Evolutionary conservation across 2,888 invertebrate species (phyloP), one percentile per base, ranked within the genome.

Genomic region (Leptarthrus brevirostris): DNA sequence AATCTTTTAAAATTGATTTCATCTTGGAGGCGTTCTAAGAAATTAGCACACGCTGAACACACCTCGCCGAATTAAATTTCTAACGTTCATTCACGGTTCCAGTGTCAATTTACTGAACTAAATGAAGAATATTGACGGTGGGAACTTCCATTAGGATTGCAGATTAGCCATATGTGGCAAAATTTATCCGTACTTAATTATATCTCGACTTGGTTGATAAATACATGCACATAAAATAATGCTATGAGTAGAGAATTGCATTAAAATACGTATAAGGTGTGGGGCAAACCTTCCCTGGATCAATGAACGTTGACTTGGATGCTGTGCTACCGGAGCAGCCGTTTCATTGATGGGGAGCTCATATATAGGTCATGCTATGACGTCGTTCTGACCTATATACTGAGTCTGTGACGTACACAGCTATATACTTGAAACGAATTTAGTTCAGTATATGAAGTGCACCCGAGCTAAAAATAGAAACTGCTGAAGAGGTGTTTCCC

Each of bases 311-410:
- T 52, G 52, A 26, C 49, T 52, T 49, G 49, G 30, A 52, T 52
- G 69, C 69, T 69, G 52, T 18, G 52, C 40, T 40, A n/a, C 8
- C n/a, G 52, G 34, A 69, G 52, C 64, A 40, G 47, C 44, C 64
- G 69, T 69, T 69, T 69, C 69, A 69, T 69, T 69, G 69, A 69
- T 64, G 69, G 52, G 69, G 36, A 66, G 47, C 40, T 52, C 18
- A 12, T 30, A 69, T 69, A 56, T 56, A 54, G 76, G 76, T 76
- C 75, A 75, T 49, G 56, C 72, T 49, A 64, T 74, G 76, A 76
- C 76, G 76, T 76, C 75, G 74, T 75, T 47, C 36, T 76, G 76
- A 74, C 76, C 76, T 75, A 75, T 74, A 71, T 72, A 40, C 47
- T 8, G 14, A 6, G 40, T 44, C 24, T 56, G 72, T 72, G 72